phyloP scores from a whole-genome alignment of 2,888 invertebrate species.

The Bellardia bayeri region DNA sequence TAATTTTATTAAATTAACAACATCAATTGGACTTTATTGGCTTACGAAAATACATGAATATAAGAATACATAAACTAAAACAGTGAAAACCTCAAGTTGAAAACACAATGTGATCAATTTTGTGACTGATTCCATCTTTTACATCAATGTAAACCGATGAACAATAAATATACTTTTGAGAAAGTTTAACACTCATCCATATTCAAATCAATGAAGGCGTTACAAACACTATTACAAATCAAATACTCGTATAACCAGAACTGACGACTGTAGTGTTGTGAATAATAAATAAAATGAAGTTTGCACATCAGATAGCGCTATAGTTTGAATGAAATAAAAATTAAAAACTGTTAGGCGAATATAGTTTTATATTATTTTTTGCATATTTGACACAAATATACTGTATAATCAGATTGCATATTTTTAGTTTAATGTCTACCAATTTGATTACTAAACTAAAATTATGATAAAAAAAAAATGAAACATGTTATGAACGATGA shows the following conservation, averaged over 20 bases:
- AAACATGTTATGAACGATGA: not conserved
- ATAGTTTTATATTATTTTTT: not conserved
- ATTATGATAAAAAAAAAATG: not conserved
- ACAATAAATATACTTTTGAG: too few species aligned
- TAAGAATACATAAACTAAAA: too few species aligned
- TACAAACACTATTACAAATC: not conserved
- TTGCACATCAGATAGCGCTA: constrained; percentile 5
- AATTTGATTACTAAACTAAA: constrained; percentile 9
- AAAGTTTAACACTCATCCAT: too few species aligned
- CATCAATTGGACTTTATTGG: too few species aligned
- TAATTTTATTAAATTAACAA: too few species aligned
- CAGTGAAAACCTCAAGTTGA: too few species aligned
- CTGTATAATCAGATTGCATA: constrained; percentile 17
- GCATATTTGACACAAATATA: constrained; percentile 43
- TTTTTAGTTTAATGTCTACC: not conserved
- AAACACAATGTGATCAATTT: too few species aligned
- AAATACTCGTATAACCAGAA: not conserved
- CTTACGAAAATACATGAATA: too few species aligned
- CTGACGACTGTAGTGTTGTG: not conserved
- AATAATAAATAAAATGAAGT: constrained; percentile 2
- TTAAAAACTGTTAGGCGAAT: constrained; percentile 15
- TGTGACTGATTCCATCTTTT: too few species aligned
- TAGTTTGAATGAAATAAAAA: not conserved
- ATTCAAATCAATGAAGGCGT: not conserved
- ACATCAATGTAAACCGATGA: too few species aligned